Conservation (phyloP, 1,140 invertebrate species). For the Marisa cornuarietis region DNA sequence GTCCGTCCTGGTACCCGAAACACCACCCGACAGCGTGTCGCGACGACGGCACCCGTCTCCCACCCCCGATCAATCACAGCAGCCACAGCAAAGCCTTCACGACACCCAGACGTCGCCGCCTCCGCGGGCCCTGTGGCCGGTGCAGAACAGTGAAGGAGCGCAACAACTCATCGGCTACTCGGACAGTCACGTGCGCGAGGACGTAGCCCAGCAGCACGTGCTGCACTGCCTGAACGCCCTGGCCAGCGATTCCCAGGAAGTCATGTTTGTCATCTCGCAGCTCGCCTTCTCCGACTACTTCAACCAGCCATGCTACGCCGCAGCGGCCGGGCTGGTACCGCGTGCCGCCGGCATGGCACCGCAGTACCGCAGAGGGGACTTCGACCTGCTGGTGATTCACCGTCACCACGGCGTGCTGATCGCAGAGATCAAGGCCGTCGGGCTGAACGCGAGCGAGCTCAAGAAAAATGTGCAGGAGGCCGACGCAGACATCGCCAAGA, state of each 20-base stretch:
- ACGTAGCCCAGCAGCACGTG: conserved; percentile 2
- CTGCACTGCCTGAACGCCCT: neutral
- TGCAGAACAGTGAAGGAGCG: no score
- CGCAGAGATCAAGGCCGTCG: conserved; percentile 3
- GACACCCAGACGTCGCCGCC: no score
- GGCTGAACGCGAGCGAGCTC: neutral
- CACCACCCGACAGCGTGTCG: no score
- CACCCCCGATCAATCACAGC: no score
- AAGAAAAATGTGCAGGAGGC: neutral
- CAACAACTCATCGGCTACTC: no score
- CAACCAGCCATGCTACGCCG: conserved; percentile 1
- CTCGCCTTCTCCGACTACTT: conserved; percentile 1
- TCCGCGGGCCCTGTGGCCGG: no score
- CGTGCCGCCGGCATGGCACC: neutral
- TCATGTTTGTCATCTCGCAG: conserved; percentile 10
- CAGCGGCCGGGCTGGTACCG: neutral
- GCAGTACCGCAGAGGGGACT: neutral
- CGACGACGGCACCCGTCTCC: no score
- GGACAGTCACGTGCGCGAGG: neutral
- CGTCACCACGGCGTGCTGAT: conserved; percentile 1
- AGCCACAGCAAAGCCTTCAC: no score
- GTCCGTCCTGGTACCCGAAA: no score
- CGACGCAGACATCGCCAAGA: neutral
- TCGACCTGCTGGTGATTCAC: conserved; percentile 2
- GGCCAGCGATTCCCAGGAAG: neutral